Conservation (phyloP, 2,113 vertebrate genomes). For the Semnornis frantzii region DNA sequence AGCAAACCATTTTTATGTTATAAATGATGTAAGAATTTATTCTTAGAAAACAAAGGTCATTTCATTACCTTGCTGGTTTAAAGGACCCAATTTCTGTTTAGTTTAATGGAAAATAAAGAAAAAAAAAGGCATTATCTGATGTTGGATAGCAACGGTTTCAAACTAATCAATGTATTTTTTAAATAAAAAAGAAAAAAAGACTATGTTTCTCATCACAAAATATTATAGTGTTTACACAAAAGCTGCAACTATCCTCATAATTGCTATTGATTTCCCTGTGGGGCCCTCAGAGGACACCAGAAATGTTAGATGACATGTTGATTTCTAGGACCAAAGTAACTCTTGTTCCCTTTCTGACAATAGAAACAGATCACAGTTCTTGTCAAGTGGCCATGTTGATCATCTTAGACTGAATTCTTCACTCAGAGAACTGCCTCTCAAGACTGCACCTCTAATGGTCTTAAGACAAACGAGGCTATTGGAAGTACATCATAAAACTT, state of each 20-base stretch:
- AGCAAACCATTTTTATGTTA: not conserved
- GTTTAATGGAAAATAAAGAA: slow-evolving; percentile 32
- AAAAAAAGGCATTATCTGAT: slow-evolving; percentile 26
- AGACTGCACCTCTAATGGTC: not conserved
- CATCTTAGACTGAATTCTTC: not conserved
- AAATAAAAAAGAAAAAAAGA: slow-evolving; percentile 73
- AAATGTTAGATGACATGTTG: slow-evolving; percentile 45
- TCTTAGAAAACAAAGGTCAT: slow-evolving; percentile 2
- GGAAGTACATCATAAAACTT: not conserved
- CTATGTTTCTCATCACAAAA: slow-evolving; percentile 83
- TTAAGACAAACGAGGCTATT: not conserved
- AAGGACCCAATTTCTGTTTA: slow-evolving; percentile 44
- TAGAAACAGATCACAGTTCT: not conserved
- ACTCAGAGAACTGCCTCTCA: not conserved
- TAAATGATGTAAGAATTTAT: slow-evolving; percentile 18
- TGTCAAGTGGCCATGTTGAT: slow-evolving; percentile 44
- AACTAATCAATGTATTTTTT: slow-evolving; percentile 66
- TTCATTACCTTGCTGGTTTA: slow-evolving; percentile 26
- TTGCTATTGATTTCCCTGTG: slow-evolving; percentile 74
- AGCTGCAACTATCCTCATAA: slow-evolving; percentile 78
- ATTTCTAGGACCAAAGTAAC: slow-evolving; percentile 46
- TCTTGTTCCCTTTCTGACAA: slow-evolving; percentile 32
- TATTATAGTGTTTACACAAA: slow-evolving; percentile 80
- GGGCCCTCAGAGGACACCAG: slow-evolving; percentile 77
- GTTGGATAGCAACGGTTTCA: slow-evolving; percentile 34